Percentiles rank a stretch among this genome's conserved stretches.
Evolutionary conservation across 1,140 invertebrate genomes (phyloP).

Genomic region (Chelonus insularis): DNA sequence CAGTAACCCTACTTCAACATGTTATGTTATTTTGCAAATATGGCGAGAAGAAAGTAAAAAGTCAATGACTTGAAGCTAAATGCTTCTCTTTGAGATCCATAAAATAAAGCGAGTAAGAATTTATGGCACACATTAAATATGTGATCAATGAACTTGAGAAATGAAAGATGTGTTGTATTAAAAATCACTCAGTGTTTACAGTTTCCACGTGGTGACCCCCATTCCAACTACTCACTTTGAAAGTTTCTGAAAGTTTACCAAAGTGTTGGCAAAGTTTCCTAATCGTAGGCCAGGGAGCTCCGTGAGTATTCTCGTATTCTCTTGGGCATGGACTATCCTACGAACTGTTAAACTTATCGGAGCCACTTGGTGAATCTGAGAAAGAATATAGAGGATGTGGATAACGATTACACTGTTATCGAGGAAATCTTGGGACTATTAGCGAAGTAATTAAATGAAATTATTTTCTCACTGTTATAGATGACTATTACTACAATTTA

Average conservation of each 20-base stretch:
- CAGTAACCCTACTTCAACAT: too few species aligned
- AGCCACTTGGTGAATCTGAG: constrained; percentile 8
- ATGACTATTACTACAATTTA: too few species aligned
- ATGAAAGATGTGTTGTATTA: not conserved
- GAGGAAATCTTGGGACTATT: not conserved
- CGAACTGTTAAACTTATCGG: constrained; percentile 14
- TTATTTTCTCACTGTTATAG: too few species aligned
- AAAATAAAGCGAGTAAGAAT: too few species aligned
- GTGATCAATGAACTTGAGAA: too few species aligned
- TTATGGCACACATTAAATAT: too few species aligned
- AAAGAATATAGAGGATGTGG: not conserved
- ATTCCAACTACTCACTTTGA: constrained; percentile 21
- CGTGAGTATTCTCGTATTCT: not conserved
- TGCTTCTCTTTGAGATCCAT: too few species aligned
- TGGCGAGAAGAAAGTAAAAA: too few species aligned
- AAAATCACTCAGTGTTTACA: constrained; percentile 37
- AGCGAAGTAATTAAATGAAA: too few species aligned
- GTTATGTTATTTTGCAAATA: too few species aligned
- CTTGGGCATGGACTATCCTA: not conserved
- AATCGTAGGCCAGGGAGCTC: constrained; percentile 38
- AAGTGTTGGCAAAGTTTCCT: constrained; percentile 43
- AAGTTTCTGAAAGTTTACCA: constrained; percentile 14
- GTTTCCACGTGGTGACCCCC: constrained; percentile 35
- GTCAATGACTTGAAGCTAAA: too few species aligned
- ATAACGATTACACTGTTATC: constrained; percentile 1